Evolutionary conservation across 2,113 vertebrate species (phyloP), one percentile per base, ranked within the genome.

Genomic region (Pollachius pollachius): DNA sequence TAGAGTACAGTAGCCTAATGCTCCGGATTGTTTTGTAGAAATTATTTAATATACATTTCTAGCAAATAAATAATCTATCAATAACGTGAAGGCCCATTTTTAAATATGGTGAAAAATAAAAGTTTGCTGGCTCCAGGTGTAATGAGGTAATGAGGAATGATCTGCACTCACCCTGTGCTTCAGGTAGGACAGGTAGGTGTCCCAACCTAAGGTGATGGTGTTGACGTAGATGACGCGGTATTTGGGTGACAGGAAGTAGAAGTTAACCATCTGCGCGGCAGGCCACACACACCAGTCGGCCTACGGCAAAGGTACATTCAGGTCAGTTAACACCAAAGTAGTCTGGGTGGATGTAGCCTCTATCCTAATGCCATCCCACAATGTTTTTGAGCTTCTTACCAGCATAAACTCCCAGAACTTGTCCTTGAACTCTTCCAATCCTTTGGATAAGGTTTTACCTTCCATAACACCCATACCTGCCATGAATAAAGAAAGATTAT

Each of bases 221-320:
- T 97, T 98, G 75, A 99, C 88, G 1, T 98, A 98, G 11, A 93
- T 75, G 5, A 98, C 96, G 0, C 96, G 94, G 73, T 85, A 95
- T 3, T 91, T 86, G 1, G 95, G 85, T 0, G 95, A 91, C 4
- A 99, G 85, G 65, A 94, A 98, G 81, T 96, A 95, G 85, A 98
- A 99, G 58, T 97, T 97, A 15, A 98, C 21, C 81, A 95, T 83
- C 87, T 99, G 97, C 0, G 95, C 95, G 0, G 90, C 82, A 0
- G 97, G 96, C 97, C 95, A 98, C 59, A 98, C 64, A 6, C 94
- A 94, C 93, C 95, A 97, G 79, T 98, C 96, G 0, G 86, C 93
- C 96, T 98, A 80, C 0, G 0, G 18, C 52, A 0, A 59, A 70
- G 0, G 64, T 6, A 34, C 30, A 15, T 62, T 18, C 60, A 27